These are phyloP conservation scores for Noctua pronuba DNA, from an alignment of 2,888 invertebrate genomes.

Conservation along the genomic window DNA sequence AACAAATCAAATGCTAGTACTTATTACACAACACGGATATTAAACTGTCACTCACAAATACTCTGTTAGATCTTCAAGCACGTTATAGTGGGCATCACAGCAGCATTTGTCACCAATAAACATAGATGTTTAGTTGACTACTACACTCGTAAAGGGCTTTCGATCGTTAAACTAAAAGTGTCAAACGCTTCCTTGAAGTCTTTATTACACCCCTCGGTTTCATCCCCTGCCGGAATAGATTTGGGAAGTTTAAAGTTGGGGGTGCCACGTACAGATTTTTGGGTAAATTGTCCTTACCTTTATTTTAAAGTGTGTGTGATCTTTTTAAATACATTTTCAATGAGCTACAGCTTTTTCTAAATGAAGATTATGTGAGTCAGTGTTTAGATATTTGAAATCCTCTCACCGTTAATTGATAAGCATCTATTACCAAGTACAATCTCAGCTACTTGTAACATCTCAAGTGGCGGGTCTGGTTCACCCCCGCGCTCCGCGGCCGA, in stretches of 20 bases:
- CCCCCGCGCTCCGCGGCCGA: constrained; percentile 3
- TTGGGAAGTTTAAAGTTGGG: constrained; percentile 17
- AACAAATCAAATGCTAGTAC: constrained; percentile 55
- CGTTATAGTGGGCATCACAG: constrained; percentile 42
- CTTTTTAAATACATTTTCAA: background rate
- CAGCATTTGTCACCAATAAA: constrained; percentile 65
- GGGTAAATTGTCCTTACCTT: background rate
- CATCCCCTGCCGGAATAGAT: constrained; percentile 62
- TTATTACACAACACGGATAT: constrained; percentile 28
- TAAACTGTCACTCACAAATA: constrained; percentile 50
- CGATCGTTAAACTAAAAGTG: constrained; percentile 62
- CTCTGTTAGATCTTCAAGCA: constrained; percentile 42
- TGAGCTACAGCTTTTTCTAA: background rate
- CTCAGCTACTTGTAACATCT: constrained; percentile 12
- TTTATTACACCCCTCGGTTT: constrained; percentile 49
- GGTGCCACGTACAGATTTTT: constrained; percentile 19
- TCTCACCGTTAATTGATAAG: background rate
- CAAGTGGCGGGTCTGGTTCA: constrained; percentile 18
- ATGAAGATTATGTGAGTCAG: background rate
- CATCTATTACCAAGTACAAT: constrained; percentile 2
- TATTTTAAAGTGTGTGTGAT: constrained; percentile 1
- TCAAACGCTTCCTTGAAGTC: constrained; percentile 56
- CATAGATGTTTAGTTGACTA: constrained; percentile 57
- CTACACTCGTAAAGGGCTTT: constrained; percentile 46
- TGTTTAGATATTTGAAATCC: background rate